Percentiles rank a stretch among this genome's conserved stretches.
Conservation (phyloP, 1,140 invertebrate genomes). For the Cephus cinctus region DNA sequence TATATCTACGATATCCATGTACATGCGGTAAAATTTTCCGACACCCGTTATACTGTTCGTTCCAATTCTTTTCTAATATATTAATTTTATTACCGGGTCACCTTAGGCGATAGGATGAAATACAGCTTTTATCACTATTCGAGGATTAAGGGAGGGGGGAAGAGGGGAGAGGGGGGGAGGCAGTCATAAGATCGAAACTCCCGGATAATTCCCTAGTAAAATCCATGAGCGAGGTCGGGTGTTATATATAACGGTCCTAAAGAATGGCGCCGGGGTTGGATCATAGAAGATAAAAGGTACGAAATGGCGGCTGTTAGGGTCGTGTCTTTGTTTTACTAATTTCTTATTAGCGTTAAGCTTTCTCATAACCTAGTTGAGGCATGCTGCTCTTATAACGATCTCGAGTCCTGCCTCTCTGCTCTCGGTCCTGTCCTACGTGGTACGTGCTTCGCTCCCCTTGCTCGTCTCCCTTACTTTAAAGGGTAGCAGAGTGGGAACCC, state of each 20-base stretch:
- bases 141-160: background rate
- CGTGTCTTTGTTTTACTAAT: slow-evolving; percentile 22
- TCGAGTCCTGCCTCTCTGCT: background rate
- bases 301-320: slow-evolving; percentile 5
- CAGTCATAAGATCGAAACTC: no score
- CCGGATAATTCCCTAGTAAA: no score
- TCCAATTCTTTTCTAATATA: no score
- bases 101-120: no score
- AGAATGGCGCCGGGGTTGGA: slow-evolving; percentile 6
- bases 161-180: background rate
- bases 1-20: no score
- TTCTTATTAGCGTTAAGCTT: slow-evolving; percentile 20
- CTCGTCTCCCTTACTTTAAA: background rate
- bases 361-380: slow-evolving; percentile 6
- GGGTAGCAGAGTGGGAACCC: no score
- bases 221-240: no score
- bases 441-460: background rate
- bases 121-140: no score
- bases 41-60: no score
- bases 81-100: no score
- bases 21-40: no score
- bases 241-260: no score
- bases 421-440: background rate
- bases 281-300: slow-evolving; percentile 3
- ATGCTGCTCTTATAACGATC: slow-evolving; percentile 7